Conservation (phyloP, 2,797 vertebrate species). For the Eremophila alpestris region DNA sequence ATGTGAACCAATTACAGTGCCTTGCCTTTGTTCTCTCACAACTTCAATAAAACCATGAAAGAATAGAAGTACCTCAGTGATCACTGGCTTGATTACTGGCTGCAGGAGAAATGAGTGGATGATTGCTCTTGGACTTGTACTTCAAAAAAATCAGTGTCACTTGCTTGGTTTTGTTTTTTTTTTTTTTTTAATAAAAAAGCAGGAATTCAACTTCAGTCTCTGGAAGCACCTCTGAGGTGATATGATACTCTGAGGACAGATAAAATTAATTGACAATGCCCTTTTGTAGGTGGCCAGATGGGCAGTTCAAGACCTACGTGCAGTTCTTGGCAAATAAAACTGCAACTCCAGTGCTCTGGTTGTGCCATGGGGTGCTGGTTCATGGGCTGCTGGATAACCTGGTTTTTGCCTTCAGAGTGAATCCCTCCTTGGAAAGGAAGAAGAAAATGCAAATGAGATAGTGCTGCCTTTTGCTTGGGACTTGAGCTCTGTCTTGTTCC, state of each 20-base stretch:
- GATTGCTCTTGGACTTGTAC: neutral
- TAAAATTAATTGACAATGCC: neutral
- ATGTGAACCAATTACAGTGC: neutral
- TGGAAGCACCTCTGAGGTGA: neutral
- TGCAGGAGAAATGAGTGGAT: neutral
- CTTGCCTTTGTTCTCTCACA: neutral
- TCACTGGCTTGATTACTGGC: neutral
- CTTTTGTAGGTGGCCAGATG: neutral
- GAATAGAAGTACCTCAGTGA: neutral
- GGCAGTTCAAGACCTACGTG: neutral
- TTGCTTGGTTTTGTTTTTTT: neutral
- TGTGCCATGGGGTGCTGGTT: neutral
- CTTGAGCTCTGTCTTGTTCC: neutral
- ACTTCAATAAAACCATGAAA: neutral
- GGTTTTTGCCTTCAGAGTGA: neutral
- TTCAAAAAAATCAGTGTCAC: neutral
- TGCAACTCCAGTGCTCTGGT: neutral
- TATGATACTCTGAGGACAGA: neutral
- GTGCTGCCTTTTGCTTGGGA: neutral
- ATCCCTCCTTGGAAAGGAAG: neutral
- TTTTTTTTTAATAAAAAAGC: neutral
- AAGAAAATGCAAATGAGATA: neutral
- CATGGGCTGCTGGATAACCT: neutral
- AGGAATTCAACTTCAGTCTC: neutral
- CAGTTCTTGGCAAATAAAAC: neutral